Percentiles rank a stretch among this genome's conserved stretches.
Evolutionary conservation across 2,113 vertebrate species (phyloP).

Genomic region (Hemibagrus wyckioides): DNA sequence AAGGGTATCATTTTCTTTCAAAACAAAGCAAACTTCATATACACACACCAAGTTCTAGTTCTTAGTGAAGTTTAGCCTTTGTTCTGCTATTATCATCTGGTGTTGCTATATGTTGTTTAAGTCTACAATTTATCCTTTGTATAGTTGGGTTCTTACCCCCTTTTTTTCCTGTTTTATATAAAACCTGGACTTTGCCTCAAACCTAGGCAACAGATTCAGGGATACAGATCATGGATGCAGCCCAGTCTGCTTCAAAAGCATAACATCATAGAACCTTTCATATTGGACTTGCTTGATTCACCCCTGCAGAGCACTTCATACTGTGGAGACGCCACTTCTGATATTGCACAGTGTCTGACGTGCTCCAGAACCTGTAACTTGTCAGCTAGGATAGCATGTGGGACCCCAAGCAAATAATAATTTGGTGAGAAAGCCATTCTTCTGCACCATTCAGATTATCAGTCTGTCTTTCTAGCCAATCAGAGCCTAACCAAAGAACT

Average conservation of each 20-base stretch:
- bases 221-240: not conserved
- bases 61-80: not conserved
- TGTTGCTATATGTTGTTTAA: not conserved
- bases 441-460: too few species aligned
- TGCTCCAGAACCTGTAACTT: too few species aligned
- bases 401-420: too few species aligned
- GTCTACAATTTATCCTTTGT: not conserved
- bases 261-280: too few species aligned
- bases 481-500: not conserved
- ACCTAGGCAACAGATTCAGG: not conserved
- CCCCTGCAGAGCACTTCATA: too few species aligned
- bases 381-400: too few species aligned
- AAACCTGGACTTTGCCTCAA: not conserved
- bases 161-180: not conserved
- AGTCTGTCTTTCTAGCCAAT: too few species aligned
- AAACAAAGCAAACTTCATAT: not conserved
- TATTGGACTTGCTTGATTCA: too few species aligned
- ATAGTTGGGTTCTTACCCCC: not conserved
- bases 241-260: not conserved
- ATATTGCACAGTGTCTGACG: too few species aligned
- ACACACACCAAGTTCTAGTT: not conserved
- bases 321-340: too few species aligned
- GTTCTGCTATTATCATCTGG: not conserved
- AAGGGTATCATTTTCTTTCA: slow-evolving; percentile 36
- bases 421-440: too few species aligned